Conservation (phyloP, 1,140 invertebrate species). For the Ridgeia piscesae region DNA sequence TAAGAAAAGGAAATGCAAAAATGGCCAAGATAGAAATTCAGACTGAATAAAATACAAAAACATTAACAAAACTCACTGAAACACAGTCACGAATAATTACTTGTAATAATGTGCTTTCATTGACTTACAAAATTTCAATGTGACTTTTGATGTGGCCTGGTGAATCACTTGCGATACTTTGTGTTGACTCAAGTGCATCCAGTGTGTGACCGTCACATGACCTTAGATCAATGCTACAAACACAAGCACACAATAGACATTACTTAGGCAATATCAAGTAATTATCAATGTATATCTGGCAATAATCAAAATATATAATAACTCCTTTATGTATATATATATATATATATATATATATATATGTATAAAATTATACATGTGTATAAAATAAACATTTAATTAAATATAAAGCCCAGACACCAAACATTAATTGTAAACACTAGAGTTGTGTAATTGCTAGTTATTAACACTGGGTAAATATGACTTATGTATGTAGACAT, state of each 20-base stretch:
- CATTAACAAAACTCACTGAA: not conserved
- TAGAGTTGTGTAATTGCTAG: too few species aligned
- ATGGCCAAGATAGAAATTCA: too few species aligned
- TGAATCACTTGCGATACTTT: not conserved
- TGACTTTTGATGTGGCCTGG: constrained; percentile 11
- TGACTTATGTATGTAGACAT: too few species aligned
- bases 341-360: too few species aligned
- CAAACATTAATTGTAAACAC: too few species aligned
- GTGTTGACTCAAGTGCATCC: not conserved
- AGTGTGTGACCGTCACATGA: not conserved
- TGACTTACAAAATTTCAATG: constrained; percentile 22
- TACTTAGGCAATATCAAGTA: not conserved
- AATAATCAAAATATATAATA: not conserved
- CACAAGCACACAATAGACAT: not conserved
- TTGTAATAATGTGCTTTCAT: constrained; percentile 7
- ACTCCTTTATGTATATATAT: too few species aligned
- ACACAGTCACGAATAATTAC: constrained; percentile 21
- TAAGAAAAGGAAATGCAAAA: too few species aligned
- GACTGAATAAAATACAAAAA: too few species aligned
- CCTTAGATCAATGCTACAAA: not conserved
- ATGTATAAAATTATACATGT: too few species aligned
- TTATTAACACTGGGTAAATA: too few species aligned
- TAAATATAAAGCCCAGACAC: not conserved
- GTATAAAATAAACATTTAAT: too few species aligned
- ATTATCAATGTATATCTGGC: not conserved